Base-by-base conservation (phyloP, 2,113 vertebrate genomes). In the Poicephalus gulielmi region DNA sequence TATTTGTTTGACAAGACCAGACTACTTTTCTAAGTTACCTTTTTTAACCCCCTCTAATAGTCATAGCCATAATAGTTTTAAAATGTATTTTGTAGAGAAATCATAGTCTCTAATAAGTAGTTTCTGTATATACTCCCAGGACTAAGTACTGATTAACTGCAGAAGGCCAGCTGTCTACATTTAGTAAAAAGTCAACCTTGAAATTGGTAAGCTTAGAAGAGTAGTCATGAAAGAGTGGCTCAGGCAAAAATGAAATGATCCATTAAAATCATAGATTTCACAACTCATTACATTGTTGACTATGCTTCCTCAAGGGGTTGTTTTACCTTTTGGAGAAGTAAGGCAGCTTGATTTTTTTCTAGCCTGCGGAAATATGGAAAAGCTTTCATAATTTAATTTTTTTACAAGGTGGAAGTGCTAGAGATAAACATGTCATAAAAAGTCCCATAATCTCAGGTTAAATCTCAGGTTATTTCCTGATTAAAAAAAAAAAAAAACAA, bases 221-320 rank as follows among this genome's bases (percentile, higher is more conserved):
- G 23, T 14, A 86, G 25, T 63, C 52, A 78, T 84, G 49, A 81
- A 94, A 86, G 17, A 94, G 37, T 13, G 64, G 35, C 57, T 95
- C 62, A 83, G 63, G 83, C 52, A 75, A 88, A 88, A 95, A 91
- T 60, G 30, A 79, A 97, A 92, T 0, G 17, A 67, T n/a, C 60
- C 49, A 79, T 84, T 90, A 83, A 88, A 94, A 66, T 50, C 30
- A 41, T 55, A 59, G 74, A 90, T 94, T 92, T 93, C 59, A 80
- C 70, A 93, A 94, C 33, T 95, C 83, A 85, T 78, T 92, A 63
- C 60, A 64, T 74, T 94, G 73, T 90, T 88, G 91, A 92, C 44
- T 73, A 4, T 86, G 33, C 69, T 96, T 95, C 66, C 88, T 86
- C 81, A 53, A 93, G 90, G 52, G 68, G 77, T 82, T 83, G 23